A percentile compares a stretch with the other conserved stretches of the same genome.
Conservation (phyloP, 2,113 vertebrate genomes). For the Mixornis gularis region DNA sequence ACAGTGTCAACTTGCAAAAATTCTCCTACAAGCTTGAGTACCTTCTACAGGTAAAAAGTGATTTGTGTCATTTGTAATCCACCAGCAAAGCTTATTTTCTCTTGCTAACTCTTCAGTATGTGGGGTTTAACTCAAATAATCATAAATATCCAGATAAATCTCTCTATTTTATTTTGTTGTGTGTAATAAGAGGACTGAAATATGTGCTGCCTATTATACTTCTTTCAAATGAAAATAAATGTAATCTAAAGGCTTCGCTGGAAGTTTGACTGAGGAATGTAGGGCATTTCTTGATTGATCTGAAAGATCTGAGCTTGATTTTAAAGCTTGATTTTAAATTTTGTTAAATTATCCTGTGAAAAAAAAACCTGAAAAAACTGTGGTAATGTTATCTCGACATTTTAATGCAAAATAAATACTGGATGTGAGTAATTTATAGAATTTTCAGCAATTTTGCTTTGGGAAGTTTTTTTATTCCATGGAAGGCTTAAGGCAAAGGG, state of each 20-base stretch:
- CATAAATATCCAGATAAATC: background rate
- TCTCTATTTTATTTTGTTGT: background rate
- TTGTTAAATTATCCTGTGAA: background rate
- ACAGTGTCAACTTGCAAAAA: constrained; percentile 88
- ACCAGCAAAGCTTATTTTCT: background rate
- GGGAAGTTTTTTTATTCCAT: background rate
- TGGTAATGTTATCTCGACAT: background rate
- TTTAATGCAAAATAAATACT: background rate
- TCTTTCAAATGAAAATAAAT: background rate
- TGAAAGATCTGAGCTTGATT: background rate
- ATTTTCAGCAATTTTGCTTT: background rate
- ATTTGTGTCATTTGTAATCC: background rate
- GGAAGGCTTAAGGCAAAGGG: background rate
- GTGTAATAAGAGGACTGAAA: background rate
- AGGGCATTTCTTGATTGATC: background rate
- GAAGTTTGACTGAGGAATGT: background rate
- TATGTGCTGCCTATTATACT: background rate
- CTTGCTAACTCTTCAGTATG: background rate
- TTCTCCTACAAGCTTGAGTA: constrained; percentile 96
- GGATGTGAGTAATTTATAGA: background rate
- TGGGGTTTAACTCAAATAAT: background rate
- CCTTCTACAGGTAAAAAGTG: constrained; percentile 84
- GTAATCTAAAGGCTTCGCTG: background rate
- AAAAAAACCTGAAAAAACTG: background rate
- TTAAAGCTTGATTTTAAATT: background rate